Base-by-base conservation (phyloP, 2,113 vertebrate species). In the Notiomystis cincta region DNA sequence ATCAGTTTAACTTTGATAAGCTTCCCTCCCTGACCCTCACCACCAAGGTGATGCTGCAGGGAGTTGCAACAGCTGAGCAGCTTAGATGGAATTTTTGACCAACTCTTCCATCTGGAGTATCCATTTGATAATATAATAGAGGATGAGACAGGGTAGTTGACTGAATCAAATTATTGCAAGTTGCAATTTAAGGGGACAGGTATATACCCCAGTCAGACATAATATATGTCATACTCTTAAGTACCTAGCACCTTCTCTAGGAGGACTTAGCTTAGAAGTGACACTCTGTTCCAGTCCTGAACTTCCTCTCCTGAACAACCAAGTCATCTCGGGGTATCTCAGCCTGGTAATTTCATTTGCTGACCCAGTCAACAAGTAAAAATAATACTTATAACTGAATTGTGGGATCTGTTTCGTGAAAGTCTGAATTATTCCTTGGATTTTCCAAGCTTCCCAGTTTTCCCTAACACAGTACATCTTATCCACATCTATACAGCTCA, bases 111-210 rank as follows among this genome's bases (percentile, higher is more conserved):
- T 12, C 9, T 24, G 24, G 53, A 65, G 20, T 22, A 83, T 22
- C 51, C 47, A 38, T 13, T 70, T 61, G 42, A 62, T 89, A 42
- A 78, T 5, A 69, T 1, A 75, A 61, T 0, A 80, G 45, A 83
- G 33, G 27, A 66, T 0, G 25, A 77, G 37, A 66, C 33, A 45
- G 16, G 4, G 13, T 15, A 61, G 25, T 20, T 0, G 0, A 76
- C 0, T 50, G 45, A 77, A 89, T 45, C 22, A 81, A 91, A 89
- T 62, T 33, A 61, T 28, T 70, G 13, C 10, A 91, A 84, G 72
- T 82, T 10, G 5, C 28, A 70, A 71, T 11, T 66, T 56, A 81
- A 82, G 24, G 40, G 15, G 70, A 89, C 80, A 90, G 24, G 12
- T 25, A 15, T 40, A 10, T 40, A 40, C 40, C 40, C 40, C 40